phyloP scores from a whole-genome alignment of 2,113 vertebrate species.

The Crotalus horridus region DNA sequence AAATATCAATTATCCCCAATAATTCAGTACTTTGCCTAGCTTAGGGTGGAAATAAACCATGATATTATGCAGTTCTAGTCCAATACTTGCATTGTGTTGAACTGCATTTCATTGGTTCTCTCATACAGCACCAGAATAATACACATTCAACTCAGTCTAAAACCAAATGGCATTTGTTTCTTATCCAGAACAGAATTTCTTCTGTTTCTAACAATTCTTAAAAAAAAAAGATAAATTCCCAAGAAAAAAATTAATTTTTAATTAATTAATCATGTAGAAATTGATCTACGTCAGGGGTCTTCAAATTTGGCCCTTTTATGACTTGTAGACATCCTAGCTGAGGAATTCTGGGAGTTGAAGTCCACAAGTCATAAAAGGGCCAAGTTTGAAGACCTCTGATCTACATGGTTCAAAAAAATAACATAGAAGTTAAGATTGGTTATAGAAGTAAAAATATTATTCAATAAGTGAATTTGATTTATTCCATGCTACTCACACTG shows the following conservation, averaged over 20 bases:
- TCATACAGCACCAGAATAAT: background rate
- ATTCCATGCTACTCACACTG: background rate
- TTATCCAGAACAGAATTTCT: background rate
- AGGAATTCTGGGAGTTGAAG: too few species aligned
- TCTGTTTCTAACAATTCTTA: background rate
- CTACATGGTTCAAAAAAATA: accelerated
- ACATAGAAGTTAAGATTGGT: background rate
- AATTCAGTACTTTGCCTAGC: background rate
- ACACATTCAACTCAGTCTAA: background rate
- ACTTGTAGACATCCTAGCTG: too few species aligned
- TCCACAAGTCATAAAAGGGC: too few species aligned
- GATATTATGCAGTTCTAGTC: background rate
- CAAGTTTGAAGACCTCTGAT: too few species aligned
- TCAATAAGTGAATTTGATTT: background rate
- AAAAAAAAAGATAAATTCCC: background rate
- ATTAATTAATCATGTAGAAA: background rate
- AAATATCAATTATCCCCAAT: background rate
- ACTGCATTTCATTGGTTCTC: background rate
- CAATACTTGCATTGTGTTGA: background rate
- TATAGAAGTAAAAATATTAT: background rate
- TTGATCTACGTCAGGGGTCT: background rate
- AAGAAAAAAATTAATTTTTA: background rate
- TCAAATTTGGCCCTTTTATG: too few species aligned
- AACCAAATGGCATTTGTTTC: background rate
- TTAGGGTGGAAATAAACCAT: background rate